A percentile compares a stretch with the other conserved stretches of the same genome.
Conservation (phyloP, 2,797 vertebrate species). For the Chloroceryle amazona region DNA sequence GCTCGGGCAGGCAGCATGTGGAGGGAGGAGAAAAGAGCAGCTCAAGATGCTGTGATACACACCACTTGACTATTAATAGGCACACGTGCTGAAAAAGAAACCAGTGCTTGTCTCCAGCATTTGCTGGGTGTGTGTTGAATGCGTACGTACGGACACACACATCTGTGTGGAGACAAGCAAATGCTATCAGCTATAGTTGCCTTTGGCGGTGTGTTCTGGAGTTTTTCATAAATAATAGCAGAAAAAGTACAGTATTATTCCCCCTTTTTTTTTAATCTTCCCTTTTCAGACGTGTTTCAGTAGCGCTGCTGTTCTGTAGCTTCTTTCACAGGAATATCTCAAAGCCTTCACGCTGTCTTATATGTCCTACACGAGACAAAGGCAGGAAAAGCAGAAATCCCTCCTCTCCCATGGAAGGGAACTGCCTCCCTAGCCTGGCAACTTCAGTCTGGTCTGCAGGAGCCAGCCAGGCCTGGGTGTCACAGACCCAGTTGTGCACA, state of each 20-base stretch:
- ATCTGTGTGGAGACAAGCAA: background rate
- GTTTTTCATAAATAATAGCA: background rate
- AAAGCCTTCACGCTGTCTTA: background rate
- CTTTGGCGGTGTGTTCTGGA: background rate
- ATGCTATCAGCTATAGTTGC: background rate
- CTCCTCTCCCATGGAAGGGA: background rate
- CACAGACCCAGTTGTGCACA: background rate
- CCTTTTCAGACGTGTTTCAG: background rate
- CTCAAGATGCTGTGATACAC: background rate
- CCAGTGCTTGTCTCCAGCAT: background rate
- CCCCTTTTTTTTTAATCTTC: background rate
- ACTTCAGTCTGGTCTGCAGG: background rate
- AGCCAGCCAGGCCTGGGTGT: background rate
- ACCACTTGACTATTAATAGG: background rate
- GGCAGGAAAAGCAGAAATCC: slow-evolving; percentile 4
- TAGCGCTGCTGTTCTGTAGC: background rate
- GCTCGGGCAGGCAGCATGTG: background rate
- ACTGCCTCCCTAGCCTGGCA: background rate
- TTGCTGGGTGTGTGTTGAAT: background rate
- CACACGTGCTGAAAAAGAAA: background rate
- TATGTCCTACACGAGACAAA: background rate
- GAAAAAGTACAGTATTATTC: background rate
- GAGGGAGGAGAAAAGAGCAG: background rate
- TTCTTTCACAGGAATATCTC: background rate
- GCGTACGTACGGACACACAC: background rate